Evolutionary conservation across 2,888 invertebrate species (phyloP), one percentile per base, ranked within the genome.

Genomic region (Diarsia dahlii): DNA sequence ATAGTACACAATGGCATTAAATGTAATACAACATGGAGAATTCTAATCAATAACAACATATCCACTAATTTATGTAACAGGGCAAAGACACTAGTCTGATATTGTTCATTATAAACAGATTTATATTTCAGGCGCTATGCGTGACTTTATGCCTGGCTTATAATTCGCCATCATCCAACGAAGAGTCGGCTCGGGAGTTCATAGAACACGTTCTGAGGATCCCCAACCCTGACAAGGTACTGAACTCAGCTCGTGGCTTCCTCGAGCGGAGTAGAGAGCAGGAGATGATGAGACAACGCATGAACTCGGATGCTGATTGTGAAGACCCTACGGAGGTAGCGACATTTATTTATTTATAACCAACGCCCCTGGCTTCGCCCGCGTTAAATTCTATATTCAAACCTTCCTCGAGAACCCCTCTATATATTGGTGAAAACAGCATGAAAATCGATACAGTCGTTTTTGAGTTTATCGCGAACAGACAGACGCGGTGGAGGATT

Each of bases 201-300:
- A 90, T 95, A 20, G 94, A 95, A 71, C 95, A 94, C 58, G 90
- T 94, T 1, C 81, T 95, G 8, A 88, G 93, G 50, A 92, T 95
- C 28, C 94, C 95, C 0, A 93, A 95, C 71, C 90, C 95, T 0
- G 93, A 95, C n/a, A 94, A 92, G 76, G 92, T 95, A 4, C 89
- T 95, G 8, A 95, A 95, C 84, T 92, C 95, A 0, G 95, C 95
- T 0, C 90, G 95, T 0, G 94, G 93, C 1, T 89, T 92, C 39
- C 85, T 96, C 56, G 93, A 96, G 79, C 90, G 90, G 63, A 93
- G 91, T 74, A 87, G 92, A 9, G 92, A 93, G 54, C 89, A 90
- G 34, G 90, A 74, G 3, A 68, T 91, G 46, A 84, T 87, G 8
- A 87, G 88, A 18, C 90, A 91, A 50, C 87, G 88, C 3, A 74